These are phyloP conservation scores for Drosophila emarginata DNA, from an alignment of 2,888 invertebrate species.

Conservation along the genomic window DNA sequence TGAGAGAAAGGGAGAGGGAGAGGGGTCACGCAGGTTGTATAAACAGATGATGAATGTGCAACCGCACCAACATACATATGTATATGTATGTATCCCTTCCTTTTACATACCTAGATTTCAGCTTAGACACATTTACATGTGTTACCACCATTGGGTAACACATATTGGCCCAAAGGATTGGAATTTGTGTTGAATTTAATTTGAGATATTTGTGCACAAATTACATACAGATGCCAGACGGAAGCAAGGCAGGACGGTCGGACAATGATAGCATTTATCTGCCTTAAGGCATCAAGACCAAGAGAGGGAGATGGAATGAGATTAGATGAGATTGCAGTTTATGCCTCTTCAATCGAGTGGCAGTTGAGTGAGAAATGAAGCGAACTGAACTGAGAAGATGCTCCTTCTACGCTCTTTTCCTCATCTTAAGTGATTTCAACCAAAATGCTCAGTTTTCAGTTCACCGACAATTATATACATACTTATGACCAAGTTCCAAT, in stretches of 20 bases:
- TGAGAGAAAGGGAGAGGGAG: neutral
- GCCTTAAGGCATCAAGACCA: neutral
- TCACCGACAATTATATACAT: slow-evolving; percentile 3
- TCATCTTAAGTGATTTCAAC: slow-evolving; percentile 59
- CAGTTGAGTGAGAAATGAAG: slow-evolving; percentile 63
- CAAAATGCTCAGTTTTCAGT: neutral
- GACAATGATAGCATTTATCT: slow-evolving; percentile 17
- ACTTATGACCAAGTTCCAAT: neutral
- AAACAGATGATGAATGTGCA: slow-evolving; percentile 70
- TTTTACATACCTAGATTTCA: slow-evolving; percentile 16
- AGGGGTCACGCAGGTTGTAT: slow-evolving; percentile 29
- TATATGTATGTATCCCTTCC: neutral
- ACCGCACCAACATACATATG: slow-evolving; percentile 46
- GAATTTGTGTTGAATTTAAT: slow-evolving; percentile 72
- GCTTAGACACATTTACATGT: slow-evolving; percentile 11
- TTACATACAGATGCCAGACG: slow-evolving; percentile 14
- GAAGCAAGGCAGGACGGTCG: neutral
- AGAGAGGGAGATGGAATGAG: slow-evolving; percentile 36
- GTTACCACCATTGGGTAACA: neutral
- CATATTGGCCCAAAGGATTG: slow-evolving; percentile 19
- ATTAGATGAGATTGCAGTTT: slow-evolving; percentile 57
- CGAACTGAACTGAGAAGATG: slow-evolving; percentile 61
- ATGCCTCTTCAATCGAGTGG: slow-evolving; percentile 53
- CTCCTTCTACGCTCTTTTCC: slow-evolving; percentile 21
- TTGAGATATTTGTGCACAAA: slow-evolving; percentile 41